These are phyloP conservation scores for Actias luna DNA, from an alignment of 2,888 invertebrate species.

Conservation along the genomic window DNA sequence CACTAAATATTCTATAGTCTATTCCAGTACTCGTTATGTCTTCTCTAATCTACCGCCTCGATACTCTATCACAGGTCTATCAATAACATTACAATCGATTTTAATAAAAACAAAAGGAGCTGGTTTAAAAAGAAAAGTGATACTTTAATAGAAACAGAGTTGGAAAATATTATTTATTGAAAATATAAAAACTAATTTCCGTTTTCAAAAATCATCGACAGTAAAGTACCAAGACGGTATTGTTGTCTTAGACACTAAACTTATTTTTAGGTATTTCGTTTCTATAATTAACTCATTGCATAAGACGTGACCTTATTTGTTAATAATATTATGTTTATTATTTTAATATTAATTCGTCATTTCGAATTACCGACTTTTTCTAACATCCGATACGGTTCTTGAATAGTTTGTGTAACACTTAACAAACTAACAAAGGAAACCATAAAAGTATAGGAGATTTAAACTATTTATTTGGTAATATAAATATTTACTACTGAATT, in stretches of 20 bases:
- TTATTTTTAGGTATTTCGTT: background rate
- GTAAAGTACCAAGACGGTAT: constrained; percentile 5
- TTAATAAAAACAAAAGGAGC: too few species aligned
- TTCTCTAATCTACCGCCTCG: constrained; percentile 10
- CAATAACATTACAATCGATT: background rate
- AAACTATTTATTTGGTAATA: too few species aligned
- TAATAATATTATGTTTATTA: background rate
- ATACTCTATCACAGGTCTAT: background rate
- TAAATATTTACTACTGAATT: too few species aligned
- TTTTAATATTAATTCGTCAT: background rate
- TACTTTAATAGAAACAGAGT: background rate
- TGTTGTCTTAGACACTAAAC: constrained; percentile 5
- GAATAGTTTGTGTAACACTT: background rate
- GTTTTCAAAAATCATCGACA: background rate
- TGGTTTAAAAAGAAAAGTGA: background rate
- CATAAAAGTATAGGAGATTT: too few species aligned
- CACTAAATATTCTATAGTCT: constrained; percentile 24
- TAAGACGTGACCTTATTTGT: background rate
- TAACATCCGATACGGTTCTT: background rate
- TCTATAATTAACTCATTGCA: constrained; percentile 7
- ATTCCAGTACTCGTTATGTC: constrained; percentile 18
- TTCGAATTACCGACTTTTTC: background rate
- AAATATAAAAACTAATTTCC: too few species aligned
- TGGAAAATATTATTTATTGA: too few species aligned
- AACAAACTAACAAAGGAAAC: too few species aligned